These are phyloP conservation scores for Apteryx owenii DNA, from an alignment of 2,113 vertebrate genomes.

Conservation along the genomic window DNA sequence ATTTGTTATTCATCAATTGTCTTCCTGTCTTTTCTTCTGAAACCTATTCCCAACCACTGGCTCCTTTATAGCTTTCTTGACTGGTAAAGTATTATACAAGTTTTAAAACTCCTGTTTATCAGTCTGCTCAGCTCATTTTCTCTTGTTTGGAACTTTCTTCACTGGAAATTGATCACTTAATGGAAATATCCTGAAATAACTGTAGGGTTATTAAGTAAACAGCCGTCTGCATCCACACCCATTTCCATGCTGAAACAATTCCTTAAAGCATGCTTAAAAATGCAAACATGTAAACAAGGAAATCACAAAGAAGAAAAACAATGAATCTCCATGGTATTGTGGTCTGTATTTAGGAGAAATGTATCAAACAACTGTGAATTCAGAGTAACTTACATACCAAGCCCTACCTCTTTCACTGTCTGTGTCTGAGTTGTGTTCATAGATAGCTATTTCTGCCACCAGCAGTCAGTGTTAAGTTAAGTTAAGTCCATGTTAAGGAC, in stretches of 20 bases:
- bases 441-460: background rate
- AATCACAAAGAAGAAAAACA: slow-evolving; percentile 9
- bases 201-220: slow-evolving; percentile 50
- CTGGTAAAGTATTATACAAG: background rate
- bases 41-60: background rate
- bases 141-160: slow-evolving; percentile 27
- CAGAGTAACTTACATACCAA: background rate
- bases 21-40: background rate
- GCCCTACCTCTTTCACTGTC: background rate
- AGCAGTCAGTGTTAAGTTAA: background rate
- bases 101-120: background rate
- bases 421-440: background rate
- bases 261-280: slow-evolving; percentile 72
- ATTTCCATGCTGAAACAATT: slow-evolving; percentile 64
- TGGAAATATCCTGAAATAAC: background rate
- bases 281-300: slow-evolving; percentile 42
- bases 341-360: background rate
- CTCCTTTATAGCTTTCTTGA: background rate
- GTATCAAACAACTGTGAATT: background rate
- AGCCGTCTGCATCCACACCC: slow-evolving; percentile 36
- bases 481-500: background rate
- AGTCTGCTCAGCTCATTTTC: slow-evolving; percentile 1
- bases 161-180: background rate
- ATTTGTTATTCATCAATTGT: background rate
- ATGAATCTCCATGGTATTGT: background rate